Base-by-base conservation (phyloP, 2,113 vertebrate genomes). In the Chloroceryle aenea region DNA sequence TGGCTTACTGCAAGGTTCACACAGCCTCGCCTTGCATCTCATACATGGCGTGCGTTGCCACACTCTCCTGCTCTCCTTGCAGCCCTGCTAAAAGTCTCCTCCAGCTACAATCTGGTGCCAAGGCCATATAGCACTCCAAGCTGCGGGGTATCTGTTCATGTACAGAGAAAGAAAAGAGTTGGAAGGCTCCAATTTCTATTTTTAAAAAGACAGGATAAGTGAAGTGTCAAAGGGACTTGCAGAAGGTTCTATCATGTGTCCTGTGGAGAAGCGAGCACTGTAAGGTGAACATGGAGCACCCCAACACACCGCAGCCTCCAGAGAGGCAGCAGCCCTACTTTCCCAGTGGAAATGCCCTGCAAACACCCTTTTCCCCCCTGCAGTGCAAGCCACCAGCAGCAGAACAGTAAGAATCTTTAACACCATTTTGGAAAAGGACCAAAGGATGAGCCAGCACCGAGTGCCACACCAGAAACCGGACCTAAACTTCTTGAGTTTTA, bases 391-490 rank as follows among this genome's bases (percentile, higher is more conserved):
- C 56, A n/a, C 16, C 56, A 77, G 58, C 69, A 91, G 42, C 43
- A 89, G 22, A 61, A 43, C 1, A 1, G 45, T 79, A 93, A 87
- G 50, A 38, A 66, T 7, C 1, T 1, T 62, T 78, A 79, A 27
- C 58, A 38, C 12, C 14, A n/a, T 43, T 62, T 26, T 7, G 15
- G 9, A 91, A 42, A 74, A 68, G 34, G 21, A 6, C 43, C 61
- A 48, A 83, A 92, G 83, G 48, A 59, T 48, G 75, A 75, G 23
- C 23, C 67, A 92, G 42, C 52, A 79, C 66, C 0, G 0, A 73
- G 13, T 30, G 59, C 10, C 36, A 56, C 0, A 0, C 10, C n/a
- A 92, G 48, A 66, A 94, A 86, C 40, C 1, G 1, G 25, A 87
- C 38, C 58, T 68, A n/a, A 75, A 26, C 14, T 63, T 76, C 58